These are phyloP conservation scores for Athrips mouffetella DNA, from an alignment of 2,888 invertebrate genomes.

Conservation along the genomic window DNA sequence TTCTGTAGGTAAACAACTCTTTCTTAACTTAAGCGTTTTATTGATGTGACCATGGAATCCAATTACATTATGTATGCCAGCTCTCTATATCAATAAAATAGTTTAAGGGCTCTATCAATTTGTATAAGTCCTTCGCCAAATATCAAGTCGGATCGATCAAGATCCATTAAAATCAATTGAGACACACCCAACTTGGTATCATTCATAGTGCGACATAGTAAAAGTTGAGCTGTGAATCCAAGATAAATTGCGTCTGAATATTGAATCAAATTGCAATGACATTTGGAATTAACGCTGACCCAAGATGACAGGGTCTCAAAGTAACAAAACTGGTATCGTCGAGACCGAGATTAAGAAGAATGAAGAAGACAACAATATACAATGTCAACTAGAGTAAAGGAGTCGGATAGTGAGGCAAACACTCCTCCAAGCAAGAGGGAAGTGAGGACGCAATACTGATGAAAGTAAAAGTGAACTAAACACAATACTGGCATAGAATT, in stretches of 20 bases:
- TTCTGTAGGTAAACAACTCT: too few species aligned
- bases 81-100: not conserved
- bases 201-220: conserved; percentile 1
- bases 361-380: conserved; percentile 36
- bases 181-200: not conserved
- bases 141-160: not conserved
- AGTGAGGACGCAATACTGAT: conserved; percentile 53
- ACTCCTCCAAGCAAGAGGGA: conserved; percentile 54
- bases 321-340: conserved; percentile 48
- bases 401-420: conserved; percentile 37
- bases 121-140: not conserved
- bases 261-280: conserved; percentile 53
- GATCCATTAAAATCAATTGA: not conserved
- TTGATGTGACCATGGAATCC: not conserved
- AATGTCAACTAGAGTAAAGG: conserved; percentile 31
- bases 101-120: conserved; percentile 1
- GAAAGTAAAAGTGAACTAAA: conserved; percentile 74
- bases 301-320: conserved; percentile 55
- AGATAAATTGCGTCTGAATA: conserved; percentile 32
- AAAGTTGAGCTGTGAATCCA: conserved; percentile 6
- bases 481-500: conserved; percentile 49
- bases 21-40: too few species aligned
- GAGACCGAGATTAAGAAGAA: conserved; percentile 47
- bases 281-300: conserved; percentile 63
- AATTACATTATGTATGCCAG: not conserved